Evolutionary conservation across 2,113 vertebrate genomes (phyloP), one percentile per base, ranked within the genome.

Genomic region (Sinocyclocheilus grahami): DNA sequence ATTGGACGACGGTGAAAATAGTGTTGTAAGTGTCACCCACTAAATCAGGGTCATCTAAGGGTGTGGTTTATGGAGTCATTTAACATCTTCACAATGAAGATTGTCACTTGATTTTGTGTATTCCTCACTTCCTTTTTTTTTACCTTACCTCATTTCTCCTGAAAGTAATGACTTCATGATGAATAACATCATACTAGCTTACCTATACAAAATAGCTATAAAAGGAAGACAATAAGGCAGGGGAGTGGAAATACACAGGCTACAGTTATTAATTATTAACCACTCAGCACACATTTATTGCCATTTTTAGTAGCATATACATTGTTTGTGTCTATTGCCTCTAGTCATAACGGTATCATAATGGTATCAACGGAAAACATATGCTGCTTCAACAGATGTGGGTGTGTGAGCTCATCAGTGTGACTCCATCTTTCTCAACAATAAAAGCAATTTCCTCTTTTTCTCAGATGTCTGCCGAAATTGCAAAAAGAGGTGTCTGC

Each of bases 381-480:
- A 20, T 37, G 18, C 37, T 74, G 10, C 39, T 33, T 71, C 30
- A 5, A 46, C 37, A 46, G 10, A 9, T 74, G 11, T 39, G n/a
- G 11, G 63, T 3, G 11, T 27, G 63, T 79, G 55, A 79, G 78
- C 11, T 62, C 22, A 81, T 46, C 22, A 27, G 11, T 46, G 58
- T 65, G 5, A 65, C 78, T 81, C 3, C 9, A 16, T 46, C 8
- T 82, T 65, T 82, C 37, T 39, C 3, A 27, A 51, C 10, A 18
- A 18, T 6, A 22, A 30, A 27, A 76, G 7, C 46, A 5, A 39
- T 12, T 83, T 80, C 53, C 79, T 24, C 13, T 37, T 30, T 30
- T 69, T 67, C 42, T 69, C 14, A 82, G 42, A 67, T 60, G 51
- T 82, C n/a, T 72, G 71, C 85, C 85, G 71, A 24, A 39, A 86